These are phyloP conservation scores for Phylloscopus trochiloides DNA, from an alignment of 2,113 vertebrate species.

Conservation along the genomic window DNA sequence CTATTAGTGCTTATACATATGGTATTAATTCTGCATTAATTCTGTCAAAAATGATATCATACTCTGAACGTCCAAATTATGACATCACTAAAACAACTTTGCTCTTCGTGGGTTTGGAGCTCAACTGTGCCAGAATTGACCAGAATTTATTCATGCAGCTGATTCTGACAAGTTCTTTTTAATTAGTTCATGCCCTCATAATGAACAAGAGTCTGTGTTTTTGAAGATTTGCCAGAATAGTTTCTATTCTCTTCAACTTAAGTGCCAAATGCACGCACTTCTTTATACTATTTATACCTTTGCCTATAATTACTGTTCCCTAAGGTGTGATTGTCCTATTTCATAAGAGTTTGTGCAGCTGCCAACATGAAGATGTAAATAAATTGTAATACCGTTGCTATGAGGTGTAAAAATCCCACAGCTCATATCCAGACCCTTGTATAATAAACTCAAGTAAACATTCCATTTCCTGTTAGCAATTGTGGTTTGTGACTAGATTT, in stretches of 20 bases:
- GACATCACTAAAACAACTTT: slow-evolving; percentile 84
- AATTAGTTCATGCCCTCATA: slow-evolving; percentile 80
- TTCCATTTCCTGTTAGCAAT: slow-evolving; percentile 90
- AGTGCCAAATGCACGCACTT: slow-evolving; percentile 77
- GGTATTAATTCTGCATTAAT: slow-evolving; percentile 83
- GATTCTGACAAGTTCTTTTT: slow-evolving; percentile 77
- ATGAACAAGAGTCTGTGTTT: slow-evolving; percentile 71
- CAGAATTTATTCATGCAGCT: slow-evolving; percentile 73
- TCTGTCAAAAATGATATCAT: slow-evolving; percentile 84
- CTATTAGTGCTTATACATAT: slow-evolving; percentile 80
- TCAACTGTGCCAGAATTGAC: slow-evolving; percentile 68
- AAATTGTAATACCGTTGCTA: slow-evolving; percentile 92
- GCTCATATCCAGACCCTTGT: slow-evolving; percentile 84
- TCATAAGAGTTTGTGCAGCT: slow-evolving; percentile 90
- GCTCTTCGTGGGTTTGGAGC: slow-evolving; percentile 70
- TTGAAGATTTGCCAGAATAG: slow-evolving; percentile 75
- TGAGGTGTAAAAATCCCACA: slow-evolving; percentile 88
- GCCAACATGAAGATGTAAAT: slow-evolving; percentile 93
- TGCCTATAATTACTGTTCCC: slow-evolving; percentile 85
- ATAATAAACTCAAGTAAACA: slow-evolving; percentile 92
- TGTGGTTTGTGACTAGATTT: slow-evolving; percentile 86
- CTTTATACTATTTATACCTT: slow-evolving; percentile 87
- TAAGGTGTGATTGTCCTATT: slow-evolving; percentile 85
- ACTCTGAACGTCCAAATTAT: slow-evolving; percentile 77
- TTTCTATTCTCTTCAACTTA: slow-evolving; percentile 80